Conservation (phyloP, 2,113 vertebrate species). For the Gymnarchus niloticus region DNA sequence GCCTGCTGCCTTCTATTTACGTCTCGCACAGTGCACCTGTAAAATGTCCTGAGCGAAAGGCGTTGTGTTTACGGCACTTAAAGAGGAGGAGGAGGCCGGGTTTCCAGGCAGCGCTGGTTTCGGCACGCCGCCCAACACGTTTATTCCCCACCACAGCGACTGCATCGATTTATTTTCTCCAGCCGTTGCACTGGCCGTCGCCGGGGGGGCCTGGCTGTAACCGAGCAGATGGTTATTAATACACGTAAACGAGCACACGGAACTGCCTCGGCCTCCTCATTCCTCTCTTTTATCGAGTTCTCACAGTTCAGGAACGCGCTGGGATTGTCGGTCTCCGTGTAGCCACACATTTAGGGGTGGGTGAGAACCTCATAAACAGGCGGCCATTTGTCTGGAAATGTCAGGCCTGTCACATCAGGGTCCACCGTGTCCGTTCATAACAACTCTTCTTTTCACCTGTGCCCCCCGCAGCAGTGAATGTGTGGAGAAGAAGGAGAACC, state of each 20-base stretch:
- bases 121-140: constrained; percentile 42
- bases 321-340: neutral
- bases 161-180: constrained; percentile 24
- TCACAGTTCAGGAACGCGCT: neutral
- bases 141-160: constrained; percentile 39
- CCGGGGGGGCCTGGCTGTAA: neutral
- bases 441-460: neutral
- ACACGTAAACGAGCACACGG: neutral
- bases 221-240: neutral
- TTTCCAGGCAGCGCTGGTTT: constrained; percentile 26
- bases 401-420: neutral
- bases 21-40: no score
- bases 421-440: neutral
- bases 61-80: no score
- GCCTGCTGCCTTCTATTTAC: no score
- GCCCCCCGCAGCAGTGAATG: constrained; percentile 70
- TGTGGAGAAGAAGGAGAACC: constrained; percentile 82
- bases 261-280: neutral
- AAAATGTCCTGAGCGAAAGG: no score
- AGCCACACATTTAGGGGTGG: neutral
- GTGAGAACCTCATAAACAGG: neutral
- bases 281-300: neutral
- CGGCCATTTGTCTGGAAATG: neutral
- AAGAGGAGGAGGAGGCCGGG: neutral
- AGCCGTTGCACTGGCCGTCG: neutral